Evolutionary conservation across 2,888 invertebrate genomes (phyloP).

Genomic region (Thereva nobilitata): DNA sequence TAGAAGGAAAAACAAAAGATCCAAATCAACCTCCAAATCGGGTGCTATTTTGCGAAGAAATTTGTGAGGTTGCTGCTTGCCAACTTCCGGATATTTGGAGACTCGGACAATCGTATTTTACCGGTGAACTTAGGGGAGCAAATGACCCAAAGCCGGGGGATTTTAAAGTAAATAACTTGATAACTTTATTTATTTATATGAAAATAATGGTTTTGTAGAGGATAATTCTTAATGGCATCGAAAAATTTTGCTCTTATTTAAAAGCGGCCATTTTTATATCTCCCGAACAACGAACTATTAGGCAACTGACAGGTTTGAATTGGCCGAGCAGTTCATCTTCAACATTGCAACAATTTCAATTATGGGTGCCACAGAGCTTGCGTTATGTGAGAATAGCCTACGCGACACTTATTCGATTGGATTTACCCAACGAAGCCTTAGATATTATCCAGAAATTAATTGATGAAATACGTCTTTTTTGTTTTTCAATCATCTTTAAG

Average conservation of each 20-base stretch:
- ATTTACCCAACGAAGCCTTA: constrained; percentile 85
- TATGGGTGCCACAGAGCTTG: constrained; percentile 81
- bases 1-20: constrained; percentile 49
- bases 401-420: constrained; percentile 77
- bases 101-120: constrained; percentile 92
- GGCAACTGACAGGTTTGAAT: constrained; percentile 47
- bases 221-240: constrained; percentile 78
- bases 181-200: background rate
- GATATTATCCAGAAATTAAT: constrained; percentile 83
- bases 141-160: constrained; percentile 74
- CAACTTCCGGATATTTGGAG: constrained; percentile 93
- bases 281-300: constrained; percentile 62
- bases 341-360: constrained; percentile 62
- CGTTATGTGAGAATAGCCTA: constrained; percentile 80
- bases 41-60: constrained; percentile 77
- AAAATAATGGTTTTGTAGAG: constrained; percentile 60
- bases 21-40: constrained; percentile 63
- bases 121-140: constrained; percentile 79
- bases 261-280: constrained; percentile 73
- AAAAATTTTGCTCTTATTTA: constrained; percentile 73
- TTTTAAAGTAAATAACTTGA: constrained; percentile 66
- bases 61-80: constrained; percentile 74
- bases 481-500: constrained; percentile 82
- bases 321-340: constrained; percentile 61
- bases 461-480: constrained; percentile 84